A percentile compares a stretch with the other conserved stretches of the same genome.
Evolutionary conservation across 2,888 invertebrate genomes (phyloP).

Genomic region (Cryptus viduatorius): DNA sequence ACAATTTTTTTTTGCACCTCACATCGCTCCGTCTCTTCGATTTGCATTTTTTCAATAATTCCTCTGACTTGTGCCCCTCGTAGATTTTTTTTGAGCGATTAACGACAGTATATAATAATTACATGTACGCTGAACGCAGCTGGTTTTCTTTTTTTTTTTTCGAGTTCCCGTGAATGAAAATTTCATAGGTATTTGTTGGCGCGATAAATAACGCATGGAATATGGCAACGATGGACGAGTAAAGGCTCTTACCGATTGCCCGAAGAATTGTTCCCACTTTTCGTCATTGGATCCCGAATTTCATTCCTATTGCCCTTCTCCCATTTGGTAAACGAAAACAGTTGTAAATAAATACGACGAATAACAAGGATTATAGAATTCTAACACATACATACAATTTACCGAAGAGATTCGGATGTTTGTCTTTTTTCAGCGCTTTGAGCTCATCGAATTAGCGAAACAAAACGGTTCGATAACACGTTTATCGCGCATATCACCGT

Average conservation of each 20-base stretch:
- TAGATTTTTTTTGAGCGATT: slow-evolving; percentile 58
- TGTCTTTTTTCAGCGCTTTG: slow-evolving; percentile 43
- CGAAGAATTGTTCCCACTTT: slow-evolving; percentile 34
- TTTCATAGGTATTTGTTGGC: slow-evolving; percentile 3
- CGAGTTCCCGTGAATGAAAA: slow-evolving; percentile 2
- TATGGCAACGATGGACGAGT: slow-evolving; percentile 59
- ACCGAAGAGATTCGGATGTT: slow-evolving; percentile 34
- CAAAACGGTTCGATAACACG: background rate
- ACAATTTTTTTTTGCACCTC: slow-evolving; percentile 20
- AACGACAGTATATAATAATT: slow-evolving; percentile 40
- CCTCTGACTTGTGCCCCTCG: slow-evolving; percentile 8
- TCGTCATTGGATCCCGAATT: background rate
- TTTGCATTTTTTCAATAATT: slow-evolving; percentile 41
- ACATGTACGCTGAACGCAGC: slow-evolving; percentile 17
- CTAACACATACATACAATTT: slow-evolving; percentile 16
- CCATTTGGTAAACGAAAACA: slow-evolving; percentile 29
- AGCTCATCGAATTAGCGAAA: slow-evolving; percentile 33
- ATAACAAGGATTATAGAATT: slow-evolving; percentile 35
- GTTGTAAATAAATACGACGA: slow-evolving; percentile 55
- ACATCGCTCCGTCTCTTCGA: background rate
- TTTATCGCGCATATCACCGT: background rate
- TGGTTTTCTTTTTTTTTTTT: background rate
- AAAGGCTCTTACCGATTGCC: slow-evolving; percentile 6
- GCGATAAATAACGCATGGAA: slow-evolving; percentile 28
- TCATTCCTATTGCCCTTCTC: slow-evolving; percentile 1